Conservation (phyloP, 1,140 invertebrate species). For the Drosophila micromelanica region DNA sequence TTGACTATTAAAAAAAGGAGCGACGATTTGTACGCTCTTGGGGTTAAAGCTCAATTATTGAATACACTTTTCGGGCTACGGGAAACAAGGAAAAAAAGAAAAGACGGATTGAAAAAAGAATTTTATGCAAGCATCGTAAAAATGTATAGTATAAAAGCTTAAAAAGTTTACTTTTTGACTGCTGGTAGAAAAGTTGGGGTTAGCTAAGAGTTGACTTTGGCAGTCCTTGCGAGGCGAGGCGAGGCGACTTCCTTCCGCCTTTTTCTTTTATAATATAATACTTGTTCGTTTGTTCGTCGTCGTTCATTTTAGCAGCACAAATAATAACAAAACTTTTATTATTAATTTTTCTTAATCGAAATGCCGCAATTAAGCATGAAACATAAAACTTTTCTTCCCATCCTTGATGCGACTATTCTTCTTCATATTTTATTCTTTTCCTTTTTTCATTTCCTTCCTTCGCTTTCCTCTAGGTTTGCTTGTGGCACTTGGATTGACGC, state of each 20-base stretch:
- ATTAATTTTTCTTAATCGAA: constrained; percentile 81
- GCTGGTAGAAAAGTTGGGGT: neutral
- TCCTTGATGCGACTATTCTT: constrained; percentile 21
- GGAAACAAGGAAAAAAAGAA: too few species aligned
- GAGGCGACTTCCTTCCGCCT: neutral
- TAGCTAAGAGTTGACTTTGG: constrained; percentile 16
- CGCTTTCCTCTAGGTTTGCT: neutral
- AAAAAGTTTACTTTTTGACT: constrained; percentile 25
- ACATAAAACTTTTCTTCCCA: constrained; percentile 60
- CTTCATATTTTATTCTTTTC: neutral
- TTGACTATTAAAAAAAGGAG: too few species aligned
- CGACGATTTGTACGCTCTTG: too few species aligned
- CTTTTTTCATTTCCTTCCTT: constrained; percentile 7
- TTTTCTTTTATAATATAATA: constrained; percentile 36
- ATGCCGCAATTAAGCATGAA: constrained; percentile 76
- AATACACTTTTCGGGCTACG: too few species aligned
- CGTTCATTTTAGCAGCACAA: constrained; percentile 48
- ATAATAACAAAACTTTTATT: constrained; percentile 80
- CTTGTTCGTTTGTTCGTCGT: constrained; percentile 29
- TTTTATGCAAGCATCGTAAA: neutral
- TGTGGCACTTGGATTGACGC: constrained; percentile 43
- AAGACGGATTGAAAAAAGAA: neutral
- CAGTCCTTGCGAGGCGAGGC: neutral
- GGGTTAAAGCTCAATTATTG: too few species aligned
- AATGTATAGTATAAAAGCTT: constrained; percentile 7